Percentiles rank a stretch among this genome's conserved stretches.
phyloP scores from a whole-genome alignment of 1,140 invertebrate species.

The Drosophila paulistorum region DNA sequence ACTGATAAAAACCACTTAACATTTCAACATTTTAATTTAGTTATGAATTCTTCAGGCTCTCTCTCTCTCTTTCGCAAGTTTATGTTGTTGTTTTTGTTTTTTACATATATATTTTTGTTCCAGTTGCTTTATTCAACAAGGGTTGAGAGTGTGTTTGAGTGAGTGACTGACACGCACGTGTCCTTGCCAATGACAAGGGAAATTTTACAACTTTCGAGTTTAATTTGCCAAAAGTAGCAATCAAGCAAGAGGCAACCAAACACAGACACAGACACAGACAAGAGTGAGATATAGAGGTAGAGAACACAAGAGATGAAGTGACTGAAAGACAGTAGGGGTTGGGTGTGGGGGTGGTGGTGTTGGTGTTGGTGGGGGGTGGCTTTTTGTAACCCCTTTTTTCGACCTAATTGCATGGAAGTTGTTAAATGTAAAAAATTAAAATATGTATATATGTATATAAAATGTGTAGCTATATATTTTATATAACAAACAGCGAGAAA shows the following conservation, averaged over 20 bases:
- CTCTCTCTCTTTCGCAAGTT: slow-evolving; percentile 23
- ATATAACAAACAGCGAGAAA: slow-evolving; percentile 57
- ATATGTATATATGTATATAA: slow-evolving; percentile 60
- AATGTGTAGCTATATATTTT: slow-evolving; percentile 70
- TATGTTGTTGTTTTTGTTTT: not conserved
- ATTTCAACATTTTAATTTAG: slow-evolving; percentile 55
- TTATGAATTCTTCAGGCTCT: slow-evolving; percentile 43
- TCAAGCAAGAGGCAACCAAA: slow-evolving; percentile 57
- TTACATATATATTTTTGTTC: not conserved
- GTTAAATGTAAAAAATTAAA: slow-evolving; percentile 79
- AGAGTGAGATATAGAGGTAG: slow-evolving; percentile 4
- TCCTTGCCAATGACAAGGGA: slow-evolving; percentile 80
- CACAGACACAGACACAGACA: not conserved
- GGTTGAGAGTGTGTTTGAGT: slow-evolving; percentile 39
- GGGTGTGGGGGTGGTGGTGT: not conserved
- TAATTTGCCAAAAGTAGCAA: slow-evolving; percentile 80
- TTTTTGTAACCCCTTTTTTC: slow-evolving; percentile 66
- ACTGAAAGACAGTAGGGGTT: not conserved
- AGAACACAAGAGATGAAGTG: not conserved
- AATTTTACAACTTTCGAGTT: slow-evolving; percentile 82
- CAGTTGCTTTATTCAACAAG: slow-evolving; percentile 16
- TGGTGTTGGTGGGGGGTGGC: slow-evolving; percentile 62
- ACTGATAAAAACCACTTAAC: slow-evolving; percentile 15
- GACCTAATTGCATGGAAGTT: slow-evolving; percentile 80
- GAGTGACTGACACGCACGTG: slow-evolving; percentile 65